These are phyloP conservation scores for Brienomyrus longianalis DNA, from an alignment of 2,113 vertebrate species.

Conservation along the genomic window DNA sequence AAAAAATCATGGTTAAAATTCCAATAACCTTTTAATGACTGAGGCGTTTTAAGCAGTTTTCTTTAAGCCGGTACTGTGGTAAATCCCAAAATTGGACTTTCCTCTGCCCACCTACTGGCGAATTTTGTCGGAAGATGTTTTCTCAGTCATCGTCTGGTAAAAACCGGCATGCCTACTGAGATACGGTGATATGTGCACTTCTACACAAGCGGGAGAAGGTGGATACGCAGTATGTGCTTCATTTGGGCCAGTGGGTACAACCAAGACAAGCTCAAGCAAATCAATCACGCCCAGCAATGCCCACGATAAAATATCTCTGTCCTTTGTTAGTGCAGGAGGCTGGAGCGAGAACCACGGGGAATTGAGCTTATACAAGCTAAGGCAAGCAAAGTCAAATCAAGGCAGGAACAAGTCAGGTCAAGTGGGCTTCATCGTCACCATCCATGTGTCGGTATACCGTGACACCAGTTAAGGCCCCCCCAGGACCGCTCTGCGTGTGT, in stretches of 20 bases:
- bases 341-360: background rate
- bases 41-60: background rate
- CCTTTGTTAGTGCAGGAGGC: background rate
- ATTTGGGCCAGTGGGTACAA: background rate
- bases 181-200: background rate
- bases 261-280: background rate
- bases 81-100: background rate
- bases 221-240: background rate
- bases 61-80: background rate
- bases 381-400: background rate
- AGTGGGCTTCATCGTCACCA: background rate
- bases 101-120: background rate
- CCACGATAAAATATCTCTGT: background rate
- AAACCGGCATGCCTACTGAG: background rate
- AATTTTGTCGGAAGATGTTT: background rate
- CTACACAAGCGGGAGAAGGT: background rate
- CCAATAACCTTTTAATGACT: background rate
- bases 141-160: background rate
- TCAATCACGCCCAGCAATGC: background rate
- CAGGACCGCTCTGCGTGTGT: background rate
- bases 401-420: background rate
- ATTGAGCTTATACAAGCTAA: background rate
- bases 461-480: background rate
- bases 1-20: background rate
- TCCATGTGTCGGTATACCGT: background rate